Evolutionary conservation across 2,113 vertebrate genomes (phyloP).

Genomic region (Elaphurus davidianus): DNA sequence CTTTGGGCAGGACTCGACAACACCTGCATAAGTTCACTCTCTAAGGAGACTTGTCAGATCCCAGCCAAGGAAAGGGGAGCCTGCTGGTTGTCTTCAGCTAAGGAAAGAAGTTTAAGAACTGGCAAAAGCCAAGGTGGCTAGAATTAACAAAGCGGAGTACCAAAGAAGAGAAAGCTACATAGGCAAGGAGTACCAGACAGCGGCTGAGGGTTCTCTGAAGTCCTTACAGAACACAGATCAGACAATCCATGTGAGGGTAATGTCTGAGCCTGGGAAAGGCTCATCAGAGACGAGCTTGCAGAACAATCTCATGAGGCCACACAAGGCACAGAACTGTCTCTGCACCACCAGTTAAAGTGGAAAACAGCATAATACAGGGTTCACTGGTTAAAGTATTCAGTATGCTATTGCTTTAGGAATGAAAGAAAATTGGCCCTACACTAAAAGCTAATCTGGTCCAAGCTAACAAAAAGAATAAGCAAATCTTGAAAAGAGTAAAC

Average conservation of each 20-base stretch:
- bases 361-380: not conserved
- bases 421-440: not conserved
- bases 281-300: not conserved
- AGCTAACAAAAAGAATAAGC: not conserved
- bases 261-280: not conserved
- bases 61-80: not conserved
- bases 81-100: not conserved
- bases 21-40: not conserved
- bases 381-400: not conserved
- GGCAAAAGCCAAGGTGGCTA: not conserved
- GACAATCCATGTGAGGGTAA: not conserved
- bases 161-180: not conserved
- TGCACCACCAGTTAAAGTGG: not conserved
- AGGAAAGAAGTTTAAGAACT: not conserved
- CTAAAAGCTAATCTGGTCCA: not conserved
- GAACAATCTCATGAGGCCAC: not conserved
- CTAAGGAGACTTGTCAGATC: not conserved
- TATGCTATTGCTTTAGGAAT: not conserved
- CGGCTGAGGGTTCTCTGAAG: not conserved
- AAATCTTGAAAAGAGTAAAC: not conserved
- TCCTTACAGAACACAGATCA: not conserved
- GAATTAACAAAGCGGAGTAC: not conserved
- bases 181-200: not conserved
- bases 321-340: not conserved
- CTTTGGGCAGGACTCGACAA: not conserved